Base-by-base conservation (phyloP, 2,888 invertebrate genomes). In the Fragum sueziense region DNA sequence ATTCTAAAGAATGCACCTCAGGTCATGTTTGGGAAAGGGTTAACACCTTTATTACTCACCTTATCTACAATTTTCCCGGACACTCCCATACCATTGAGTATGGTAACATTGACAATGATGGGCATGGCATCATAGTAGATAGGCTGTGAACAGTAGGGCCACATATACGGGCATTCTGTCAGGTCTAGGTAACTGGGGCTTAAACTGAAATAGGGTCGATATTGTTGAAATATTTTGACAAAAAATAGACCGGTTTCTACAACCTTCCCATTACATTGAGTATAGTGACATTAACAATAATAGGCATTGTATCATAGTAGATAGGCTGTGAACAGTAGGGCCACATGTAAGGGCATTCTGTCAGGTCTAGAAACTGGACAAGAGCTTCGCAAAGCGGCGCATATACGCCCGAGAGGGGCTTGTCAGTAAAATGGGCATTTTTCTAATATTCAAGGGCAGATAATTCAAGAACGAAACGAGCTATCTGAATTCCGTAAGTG, bases 301-400 rank as follows among this genome's bases (percentile, higher is more conserved):
- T 96, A 0, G 98, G 97, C 94, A 97, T 96, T 51, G 96, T 96
- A 79, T 96, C 96, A 92, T 96, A 95, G 94, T 97, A 99, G 59
- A 99, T 93, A 0, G 98, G 97, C 93, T 99, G 99, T 0, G 97
- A 97, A 93, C 98, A 99, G 90, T 98, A 99, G 0, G 99, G 99
- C 98, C 98, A 99, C 98, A 98, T 98, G 93, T 98, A 99, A 86
- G 97, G 97, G 90, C 97, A 97, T 91, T 98, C 98, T 0, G 97
- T 97, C 84, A 98, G 95, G 93, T 99, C 99, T 85, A 99, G 95
- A 93, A 98, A 86, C 97, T 96, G 0, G 94, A n/a, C n/a, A n/a
- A n/a, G n/a, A n/a, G n/a, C n/a, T n/a, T n/a, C n/a, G n/a, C n/a
- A n/a, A n/a, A n/a, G n/a, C n/a, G n/a, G n/a, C n/a, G n/a, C n/a